Evolutionary conservation across 2,888 invertebrate species (phyloP), one percentile per base, ranked within the genome.

Genomic region (Cryptus armator): DNA sequence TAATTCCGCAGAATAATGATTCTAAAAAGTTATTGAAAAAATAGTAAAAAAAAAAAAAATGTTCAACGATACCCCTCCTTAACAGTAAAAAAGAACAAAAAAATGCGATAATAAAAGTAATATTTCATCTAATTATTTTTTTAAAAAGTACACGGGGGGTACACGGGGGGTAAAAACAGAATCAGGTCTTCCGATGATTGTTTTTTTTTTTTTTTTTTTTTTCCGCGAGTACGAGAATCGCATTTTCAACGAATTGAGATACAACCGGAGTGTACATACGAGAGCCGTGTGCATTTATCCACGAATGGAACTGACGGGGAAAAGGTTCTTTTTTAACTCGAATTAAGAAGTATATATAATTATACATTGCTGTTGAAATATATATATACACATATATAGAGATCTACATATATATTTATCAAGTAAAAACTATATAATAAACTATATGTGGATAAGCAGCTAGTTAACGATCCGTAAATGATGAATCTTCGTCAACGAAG

Each of bases 371-470:
- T 85, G 81, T 86, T 83, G 68, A 82, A 85, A 68, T 83, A 77
- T 68, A 84, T 72, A 53, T 76, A 78, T 67, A 72, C 68, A 68
- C 71, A 68, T 76, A 74, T 56, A 81, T 56, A 81, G 32, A 62
- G 51, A 70, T 79, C 32, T 24, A 56, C 53, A 46, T 83, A 48
- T 48, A 10, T 79, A 44, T 83, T 29, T 68, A 67, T 74, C 16
- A 80, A 79, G 56, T 77, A 53, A 87, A 71, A 80, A 85, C 74
- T 86, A 77, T 86, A 77, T 64, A 86, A 87, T 86, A 86, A 83
- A 86, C 81, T 85, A 78, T 84, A 74, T 83, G 68, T 72, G 66
- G 37, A n/a, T 81, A 83, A 71, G 75, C 56, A 81, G 76, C 72
- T 85, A 76, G 72, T 76, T 51, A 85, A 85, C 77, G 79, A 72